Evolutionary conservation across 2,113 vertebrate genomes (phyloP).

Genomic region (Xyrauchen texanus): DNA sequence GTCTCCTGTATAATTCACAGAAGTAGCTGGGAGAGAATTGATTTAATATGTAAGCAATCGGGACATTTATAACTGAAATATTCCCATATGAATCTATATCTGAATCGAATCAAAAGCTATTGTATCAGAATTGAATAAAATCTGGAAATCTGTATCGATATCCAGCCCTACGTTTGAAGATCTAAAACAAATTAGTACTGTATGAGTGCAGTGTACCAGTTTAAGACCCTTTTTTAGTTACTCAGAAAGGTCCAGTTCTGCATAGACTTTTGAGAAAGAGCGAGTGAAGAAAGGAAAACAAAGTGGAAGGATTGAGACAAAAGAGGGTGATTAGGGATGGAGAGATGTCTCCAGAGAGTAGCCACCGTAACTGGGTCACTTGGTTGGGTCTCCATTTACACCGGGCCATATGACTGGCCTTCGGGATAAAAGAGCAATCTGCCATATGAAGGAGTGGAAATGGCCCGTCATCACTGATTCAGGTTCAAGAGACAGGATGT

Average conservation of each 20-base stretch:
- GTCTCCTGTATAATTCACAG: too few relatives aligned
- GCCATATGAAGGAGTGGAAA: not conserved
- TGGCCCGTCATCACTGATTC: not conserved
- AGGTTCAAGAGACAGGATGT: not conserved
- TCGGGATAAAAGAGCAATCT: constrained; percentile 16
- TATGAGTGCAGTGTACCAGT: not conserved
- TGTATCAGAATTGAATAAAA: too few relatives aligned
- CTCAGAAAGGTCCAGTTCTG: not conserved
- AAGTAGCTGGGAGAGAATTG: too few relatives aligned
- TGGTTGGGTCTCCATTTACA: constrained; percentile 23
- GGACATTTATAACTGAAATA: too few relatives aligned
- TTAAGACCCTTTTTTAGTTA: not conserved
- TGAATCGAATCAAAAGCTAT: too few relatives aligned
- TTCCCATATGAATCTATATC: too few relatives aligned
- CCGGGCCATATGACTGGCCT: constrained; percentile 32
- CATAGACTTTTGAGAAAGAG: too few relatives aligned
- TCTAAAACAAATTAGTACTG: too few relatives aligned
- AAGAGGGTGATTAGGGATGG: constrained; percentile 14
- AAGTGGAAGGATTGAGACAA: not conserved
- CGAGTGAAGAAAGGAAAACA: not conserved
- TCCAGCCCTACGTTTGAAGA: too few relatives aligned
- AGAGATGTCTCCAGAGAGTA: constrained; percentile 28
- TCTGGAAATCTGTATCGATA: too few relatives aligned
- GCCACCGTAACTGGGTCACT: constrained; percentile 36
- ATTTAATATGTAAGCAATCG: too few relatives aligned